Evolutionary conservation across 1,140 invertebrate genomes (phyloP).

Genomic region (Steinernema feltiae): DNA sequence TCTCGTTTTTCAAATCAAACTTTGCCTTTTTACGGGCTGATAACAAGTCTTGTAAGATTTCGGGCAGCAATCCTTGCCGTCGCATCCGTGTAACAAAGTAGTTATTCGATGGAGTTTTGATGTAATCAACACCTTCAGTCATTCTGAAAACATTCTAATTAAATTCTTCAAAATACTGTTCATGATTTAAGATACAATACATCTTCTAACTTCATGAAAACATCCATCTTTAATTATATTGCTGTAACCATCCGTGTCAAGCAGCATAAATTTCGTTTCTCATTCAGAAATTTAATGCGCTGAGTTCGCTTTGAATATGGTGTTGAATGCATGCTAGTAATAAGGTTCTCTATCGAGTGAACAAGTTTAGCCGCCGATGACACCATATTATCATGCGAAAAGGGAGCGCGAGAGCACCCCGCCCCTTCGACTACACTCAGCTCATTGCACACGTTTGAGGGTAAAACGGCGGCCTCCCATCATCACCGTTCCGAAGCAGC

Average conservation of each 20-base stretch:
- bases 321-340: background rate
- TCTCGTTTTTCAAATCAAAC: constrained; percentile 52
- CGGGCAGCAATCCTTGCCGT: constrained; percentile 83
- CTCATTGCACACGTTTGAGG: background rate
- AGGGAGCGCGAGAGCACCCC: background rate
- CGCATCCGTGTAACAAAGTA: constrained; percentile 77
- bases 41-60: constrained; percentile 88
- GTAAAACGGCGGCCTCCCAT: background rate
- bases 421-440: background rate
- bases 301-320: background rate
- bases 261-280: too few species aligned
- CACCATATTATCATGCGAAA: constrained; percentile 12
- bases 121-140: constrained; percentile 69
- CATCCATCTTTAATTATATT: background rate
- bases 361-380: constrained; percentile 6
- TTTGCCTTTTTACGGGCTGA: constrained; percentile 74
- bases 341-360: background rate
- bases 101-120: constrained; percentile 82
- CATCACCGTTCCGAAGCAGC: background rate
- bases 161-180: constrained; percentile 30
- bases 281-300: background rate
- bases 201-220: background rate
- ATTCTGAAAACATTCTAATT: constrained; percentile 57
- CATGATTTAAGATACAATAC: too few species aligned
- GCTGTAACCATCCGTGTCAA: background rate